A percentile compares a stretch with the other conserved stretches of the same genome.
Evolutionary conservation across 2,797 vertebrate genomes (phyloP).

Genomic region (Champsocephalus esox): DNA sequence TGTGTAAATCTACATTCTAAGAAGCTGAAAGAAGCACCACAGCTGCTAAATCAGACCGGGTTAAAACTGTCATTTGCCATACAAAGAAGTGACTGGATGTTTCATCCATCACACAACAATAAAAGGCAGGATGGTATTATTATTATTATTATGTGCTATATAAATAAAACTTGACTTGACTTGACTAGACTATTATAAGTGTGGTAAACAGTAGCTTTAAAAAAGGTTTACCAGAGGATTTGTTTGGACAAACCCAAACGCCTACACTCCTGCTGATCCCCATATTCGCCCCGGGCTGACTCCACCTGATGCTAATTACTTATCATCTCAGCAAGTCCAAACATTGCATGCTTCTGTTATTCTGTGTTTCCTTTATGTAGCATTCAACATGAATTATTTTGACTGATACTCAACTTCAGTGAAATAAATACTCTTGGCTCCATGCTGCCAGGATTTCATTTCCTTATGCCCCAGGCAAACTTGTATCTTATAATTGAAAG

Average conservation of each 20-base stretch:
- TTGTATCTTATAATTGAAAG: too few relatives aligned
- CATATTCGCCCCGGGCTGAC: slow-evolving; percentile 17
- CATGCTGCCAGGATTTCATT: background rate
- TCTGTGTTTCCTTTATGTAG: slow-evolving; percentile 33
- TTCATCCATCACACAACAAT: slow-evolving; percentile 19
- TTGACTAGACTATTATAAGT: background rate
- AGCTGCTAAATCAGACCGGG: background rate
- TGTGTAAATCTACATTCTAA: background rate
- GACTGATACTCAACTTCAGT: slow-evolving; percentile 35
- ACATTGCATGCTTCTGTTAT: slow-evolving; percentile 31
- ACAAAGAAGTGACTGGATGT: slow-evolving; percentile 15
- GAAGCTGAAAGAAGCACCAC: background rate
- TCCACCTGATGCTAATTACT: slow-evolving; percentile 52
- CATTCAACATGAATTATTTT: slow-evolving; percentile 47
- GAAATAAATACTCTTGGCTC: background rate
- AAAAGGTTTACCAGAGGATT: slow-evolving; percentile 1
- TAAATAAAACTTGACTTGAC: too few relatives aligned
- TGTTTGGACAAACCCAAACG: slow-evolving; percentile 25
- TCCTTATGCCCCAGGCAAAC: too few relatives aligned
- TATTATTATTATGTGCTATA: background rate
- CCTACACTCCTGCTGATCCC: slow-evolving; percentile 36
- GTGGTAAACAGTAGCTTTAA: slow-evolving; percentile 21
- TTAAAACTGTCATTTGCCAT: slow-evolving; percentile 24
- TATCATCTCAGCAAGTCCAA: slow-evolving; percentile 49
- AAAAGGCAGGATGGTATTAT: background rate